Evolutionary conservation across 53 echinoderm and acorn worm genomes (phyloP).

Genomic region (Echinometra lucunter): DNA sequence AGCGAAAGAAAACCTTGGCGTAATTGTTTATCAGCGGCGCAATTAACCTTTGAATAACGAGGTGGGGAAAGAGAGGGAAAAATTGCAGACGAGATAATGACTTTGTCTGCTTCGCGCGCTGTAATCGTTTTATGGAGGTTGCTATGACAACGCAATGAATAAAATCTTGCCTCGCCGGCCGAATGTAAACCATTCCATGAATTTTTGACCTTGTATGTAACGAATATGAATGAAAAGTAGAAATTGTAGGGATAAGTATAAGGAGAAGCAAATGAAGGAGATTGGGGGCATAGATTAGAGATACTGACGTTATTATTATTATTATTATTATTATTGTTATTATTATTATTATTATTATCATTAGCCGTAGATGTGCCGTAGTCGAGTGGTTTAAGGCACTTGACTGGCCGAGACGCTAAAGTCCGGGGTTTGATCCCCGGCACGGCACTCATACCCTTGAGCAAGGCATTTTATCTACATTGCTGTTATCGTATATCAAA

Average conservation of each 20-base stretch:
- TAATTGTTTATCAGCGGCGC: not conserved
- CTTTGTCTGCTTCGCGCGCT: conserved; percentile 3
- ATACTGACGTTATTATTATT: too few relatives aligned
- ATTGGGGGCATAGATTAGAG: too few relatives aligned
- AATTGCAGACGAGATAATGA: not conserved
- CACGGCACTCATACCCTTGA: too few relatives aligned
- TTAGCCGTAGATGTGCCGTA: too few relatives aligned
- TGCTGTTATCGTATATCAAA: too few relatives aligned
- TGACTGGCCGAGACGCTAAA: too few relatives aligned
- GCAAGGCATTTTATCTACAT: too few relatives aligned
- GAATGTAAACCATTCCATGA: not conserved
- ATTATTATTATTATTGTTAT: too few relatives aligned
- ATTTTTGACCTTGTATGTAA: conserved; percentile 1
- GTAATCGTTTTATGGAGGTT: not conserved
- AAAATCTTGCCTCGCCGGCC: not conserved
- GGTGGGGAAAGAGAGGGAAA: not conserved
- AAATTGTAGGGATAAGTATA: not conserved
- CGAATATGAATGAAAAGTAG: not conserved
- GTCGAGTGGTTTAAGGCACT: too few relatives aligned
- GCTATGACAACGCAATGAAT: not conserved
- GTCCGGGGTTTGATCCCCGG: too few relatives aligned
- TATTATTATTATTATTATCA: too few relatives aligned
- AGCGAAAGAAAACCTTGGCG: not conserved
- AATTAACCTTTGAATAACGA: not conserved
- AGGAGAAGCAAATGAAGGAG: not conserved